Evolutionary conservation across 2,888 invertebrate genomes (phyloP), one percentile per base, ranked within the genome.

Genomic region (Anodontia alba): DNA sequence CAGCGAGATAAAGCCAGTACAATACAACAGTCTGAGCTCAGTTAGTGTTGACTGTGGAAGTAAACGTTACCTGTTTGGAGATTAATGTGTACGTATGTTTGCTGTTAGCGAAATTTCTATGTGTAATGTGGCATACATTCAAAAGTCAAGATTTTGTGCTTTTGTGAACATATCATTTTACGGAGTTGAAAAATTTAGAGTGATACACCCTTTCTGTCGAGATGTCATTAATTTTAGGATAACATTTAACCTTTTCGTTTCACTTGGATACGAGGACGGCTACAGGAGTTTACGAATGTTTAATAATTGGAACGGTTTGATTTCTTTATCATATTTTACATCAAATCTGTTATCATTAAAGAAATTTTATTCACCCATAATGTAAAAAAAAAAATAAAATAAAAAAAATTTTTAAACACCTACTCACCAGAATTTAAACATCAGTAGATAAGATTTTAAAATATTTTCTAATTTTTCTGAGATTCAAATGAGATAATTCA

Each of bases 21-120:
- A 72, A 29, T 49, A 57, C 12, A 23, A 20, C 72, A 72, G 33
- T 72, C 54, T 29, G 12, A 31, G 36, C 33, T 20, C 1, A 36
- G 26, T 29, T 7, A 33, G 54, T 23, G 23, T 38, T 29, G 49
- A 38, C 54, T 72, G 49, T 54, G 54, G 72, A 72, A 33, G 36
- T 57, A 49, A 49, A 57, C 17, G 23, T 36, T 17, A 36, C 31
- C 38, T 51, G 36, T 36, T 8, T 8, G 36, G 54, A 72, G 54
- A 54, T 54, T 38, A 51, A 54, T 72, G n/a, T 72, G 72, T 51
- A 72, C 33, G 72, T 54, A 72, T 72, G 26, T 72, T 49, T 72
- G 69, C 69, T 69, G 46, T 23, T 43, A 69, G 69, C 42, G 43
- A 69, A 69, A 67, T 36, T 57, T 67, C 67, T 67, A 20, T 17